phyloP scores from a whole-genome alignment of 2,888 invertebrate species.

The Mythimna lalbum region DNA sequence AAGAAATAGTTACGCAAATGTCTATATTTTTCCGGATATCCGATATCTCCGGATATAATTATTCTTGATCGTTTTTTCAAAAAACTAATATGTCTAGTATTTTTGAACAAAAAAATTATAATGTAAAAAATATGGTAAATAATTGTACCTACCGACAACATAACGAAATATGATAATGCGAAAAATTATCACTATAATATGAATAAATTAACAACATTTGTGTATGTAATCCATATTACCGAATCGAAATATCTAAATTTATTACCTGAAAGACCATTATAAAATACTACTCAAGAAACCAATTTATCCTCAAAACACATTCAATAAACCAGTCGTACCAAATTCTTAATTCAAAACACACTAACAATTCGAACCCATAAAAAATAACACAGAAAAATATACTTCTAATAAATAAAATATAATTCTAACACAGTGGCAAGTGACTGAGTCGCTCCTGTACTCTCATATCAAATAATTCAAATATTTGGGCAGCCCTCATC shows the following conservation, averaged over 20 bases:
- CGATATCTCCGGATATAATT: too few relatives aligned
- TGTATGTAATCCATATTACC: too few relatives aligned
- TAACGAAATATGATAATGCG: too few relatives aligned
- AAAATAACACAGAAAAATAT: conserved; percentile 46
- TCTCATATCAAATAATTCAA: conserved; percentile 86
- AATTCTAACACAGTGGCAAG: conserved; percentile 72
- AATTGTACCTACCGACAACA: too few relatives aligned
- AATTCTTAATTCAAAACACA: conserved; percentile 6
- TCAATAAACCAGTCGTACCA: conserved; percentile 8
- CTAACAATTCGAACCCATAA: conserved; percentile 1
- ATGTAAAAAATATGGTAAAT: not conserved
- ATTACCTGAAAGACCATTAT: not conserved
- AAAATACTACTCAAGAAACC: not conserved
- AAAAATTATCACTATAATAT: too few relatives aligned
- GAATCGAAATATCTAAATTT: not conserved
- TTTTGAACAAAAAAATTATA: not conserved
- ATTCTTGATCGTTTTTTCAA: not conserved
- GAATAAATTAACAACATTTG: not conserved
- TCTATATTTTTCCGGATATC: not conserved
- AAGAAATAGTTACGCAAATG: not conserved
- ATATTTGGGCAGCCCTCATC: conserved; percentile 88
- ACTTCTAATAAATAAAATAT: conserved; percentile 59
- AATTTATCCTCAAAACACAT: conserved; percentile 3
- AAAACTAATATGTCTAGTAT: not conserved
- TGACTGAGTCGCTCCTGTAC: conserved; percentile 68